These are phyloP conservation scores for Nysson spinosus DNA, from an alignment of 2,888 invertebrate genomes.

Conservation along the genomic window DNA sequence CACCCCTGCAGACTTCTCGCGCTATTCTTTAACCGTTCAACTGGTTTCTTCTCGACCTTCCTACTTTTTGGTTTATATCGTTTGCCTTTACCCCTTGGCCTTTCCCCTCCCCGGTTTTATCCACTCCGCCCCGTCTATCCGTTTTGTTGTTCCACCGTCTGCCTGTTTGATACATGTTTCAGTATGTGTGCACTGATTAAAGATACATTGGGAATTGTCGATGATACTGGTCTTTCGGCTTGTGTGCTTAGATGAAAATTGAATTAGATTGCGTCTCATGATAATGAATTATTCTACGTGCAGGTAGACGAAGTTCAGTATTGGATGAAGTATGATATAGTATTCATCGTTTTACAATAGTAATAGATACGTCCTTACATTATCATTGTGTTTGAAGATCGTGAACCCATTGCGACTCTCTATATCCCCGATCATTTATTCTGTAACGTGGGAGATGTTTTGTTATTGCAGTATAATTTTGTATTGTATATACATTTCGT, in stretches of 20 bases:
- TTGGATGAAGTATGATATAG: too few species aligned
- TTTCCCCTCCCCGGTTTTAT: neutral
- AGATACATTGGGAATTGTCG: too few species aligned
- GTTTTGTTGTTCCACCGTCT: neutral
- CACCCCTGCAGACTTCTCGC: slow-evolving; percentile 27
- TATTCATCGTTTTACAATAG: too few species aligned
- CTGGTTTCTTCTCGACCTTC: slow-evolving; percentile 27
- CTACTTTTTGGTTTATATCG: slow-evolving; percentile 17
- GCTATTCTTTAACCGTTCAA: slow-evolving; percentile 32
- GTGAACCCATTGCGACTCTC: too few species aligned
- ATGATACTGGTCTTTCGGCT: too few species aligned
- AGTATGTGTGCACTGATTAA: neutral
- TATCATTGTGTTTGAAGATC: too few species aligned
- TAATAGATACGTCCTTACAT: too few species aligned
- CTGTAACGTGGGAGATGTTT: neutral
- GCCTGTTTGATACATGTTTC: neutral
- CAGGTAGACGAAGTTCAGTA: too few species aligned
- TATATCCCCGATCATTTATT: too few species aligned
- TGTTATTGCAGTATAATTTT: neutral
- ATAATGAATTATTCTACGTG: too few species aligned
- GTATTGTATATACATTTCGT: slow-evolving; percentile 23
- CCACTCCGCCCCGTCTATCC: neutral
- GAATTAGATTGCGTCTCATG: too few species aligned
- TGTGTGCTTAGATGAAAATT: too few species aligned
- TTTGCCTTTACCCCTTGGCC: neutral